Evolutionary conservation across 2,888 invertebrate species (phyloP).

Genomic region (Cheilosia impressa): DNA sequence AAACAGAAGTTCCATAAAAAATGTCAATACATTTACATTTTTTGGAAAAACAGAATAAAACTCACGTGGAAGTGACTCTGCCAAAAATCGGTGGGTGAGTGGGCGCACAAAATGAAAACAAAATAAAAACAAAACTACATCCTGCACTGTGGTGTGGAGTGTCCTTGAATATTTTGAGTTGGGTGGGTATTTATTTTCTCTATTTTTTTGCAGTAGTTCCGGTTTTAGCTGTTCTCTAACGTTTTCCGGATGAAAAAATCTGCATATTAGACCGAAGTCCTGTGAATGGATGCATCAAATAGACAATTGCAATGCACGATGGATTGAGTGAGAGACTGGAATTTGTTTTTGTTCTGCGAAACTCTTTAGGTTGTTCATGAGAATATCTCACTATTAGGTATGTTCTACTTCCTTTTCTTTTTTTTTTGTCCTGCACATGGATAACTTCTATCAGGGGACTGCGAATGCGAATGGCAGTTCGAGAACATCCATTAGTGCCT

Average conservation of each 20-base stretch:
- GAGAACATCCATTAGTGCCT: not conserved
- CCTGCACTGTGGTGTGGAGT: not conserved
- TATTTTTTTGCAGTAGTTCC: not conserved
- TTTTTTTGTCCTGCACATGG: not conserved
- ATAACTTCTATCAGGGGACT: not conserved
- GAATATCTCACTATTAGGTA: not conserved
- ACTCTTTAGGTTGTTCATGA: not conserved
- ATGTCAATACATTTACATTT: conserved; percentile 4
- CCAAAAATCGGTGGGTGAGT: not conserved
- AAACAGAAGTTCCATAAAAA: not conserved
- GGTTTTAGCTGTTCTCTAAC: not conserved
- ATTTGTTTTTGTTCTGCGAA: not conserved
- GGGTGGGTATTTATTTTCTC: not conserved
- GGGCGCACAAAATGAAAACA: not conserved
- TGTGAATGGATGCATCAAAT: conserved; percentile 16
- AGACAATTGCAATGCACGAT: conserved; percentile 6
- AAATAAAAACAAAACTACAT: not conserved
- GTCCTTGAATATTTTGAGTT: conserved; percentile 7
- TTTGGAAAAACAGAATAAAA: not conserved
- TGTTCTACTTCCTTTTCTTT: not conserved
- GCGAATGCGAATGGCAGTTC: not conserved
- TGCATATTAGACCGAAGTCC: not conserved
- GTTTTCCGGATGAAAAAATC: not conserved
- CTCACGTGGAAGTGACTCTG: not conserved
- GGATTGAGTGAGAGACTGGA: not conserved